phyloP scores from a whole-genome alignment of 2,113 vertebrate genomes.

The Psettodes erumei region DNA sequence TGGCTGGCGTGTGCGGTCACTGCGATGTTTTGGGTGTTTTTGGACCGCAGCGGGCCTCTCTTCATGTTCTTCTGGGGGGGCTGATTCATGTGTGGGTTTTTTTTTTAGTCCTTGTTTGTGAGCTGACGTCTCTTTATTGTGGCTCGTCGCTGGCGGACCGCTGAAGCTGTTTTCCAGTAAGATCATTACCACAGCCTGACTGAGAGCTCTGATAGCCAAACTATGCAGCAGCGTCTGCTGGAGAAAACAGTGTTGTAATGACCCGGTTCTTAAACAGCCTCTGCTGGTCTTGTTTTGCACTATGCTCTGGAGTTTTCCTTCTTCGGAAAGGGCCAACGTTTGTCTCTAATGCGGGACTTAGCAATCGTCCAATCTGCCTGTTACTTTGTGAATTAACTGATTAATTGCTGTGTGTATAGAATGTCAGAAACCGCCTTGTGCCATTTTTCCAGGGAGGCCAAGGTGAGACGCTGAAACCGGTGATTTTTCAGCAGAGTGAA shows the following conservation, averaged over 20 bases:
- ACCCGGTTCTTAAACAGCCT: neutral
- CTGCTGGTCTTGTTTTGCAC: neutral
- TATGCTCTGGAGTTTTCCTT: neutral
- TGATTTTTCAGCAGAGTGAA: neutral
- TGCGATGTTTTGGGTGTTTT: neutral
- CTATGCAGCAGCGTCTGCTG: conserved; percentile 13
- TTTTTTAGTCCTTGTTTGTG: conserved; percentile 13
- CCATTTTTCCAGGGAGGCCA: neutral
- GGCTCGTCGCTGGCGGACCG: conserved; percentile 24
- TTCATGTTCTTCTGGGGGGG: too few relatives aligned
- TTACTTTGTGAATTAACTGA: neutral
- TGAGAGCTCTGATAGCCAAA: conserved; percentile 27
- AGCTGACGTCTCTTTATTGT: conserved; percentile 28
- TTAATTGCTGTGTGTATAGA: neutral
- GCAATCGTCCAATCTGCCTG: too few relatives aligned
- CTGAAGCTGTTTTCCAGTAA: conserved; percentile 48
- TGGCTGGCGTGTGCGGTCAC: neutral
- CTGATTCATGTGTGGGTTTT: neutral
- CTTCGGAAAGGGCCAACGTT: neutral
- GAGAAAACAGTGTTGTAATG: conserved; percentile 12
- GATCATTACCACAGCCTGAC: conserved; percentile 27
- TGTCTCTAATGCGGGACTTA: too few relatives aligned
- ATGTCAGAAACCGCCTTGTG: neutral
- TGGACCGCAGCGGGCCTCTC: too few relatives aligned
- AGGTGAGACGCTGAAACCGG: neutral